Evolutionary conservation across 2,888 invertebrate genomes (phyloP), one percentile per base, ranked within the genome.

Genomic region (Hypomecis atomaria): DNA sequence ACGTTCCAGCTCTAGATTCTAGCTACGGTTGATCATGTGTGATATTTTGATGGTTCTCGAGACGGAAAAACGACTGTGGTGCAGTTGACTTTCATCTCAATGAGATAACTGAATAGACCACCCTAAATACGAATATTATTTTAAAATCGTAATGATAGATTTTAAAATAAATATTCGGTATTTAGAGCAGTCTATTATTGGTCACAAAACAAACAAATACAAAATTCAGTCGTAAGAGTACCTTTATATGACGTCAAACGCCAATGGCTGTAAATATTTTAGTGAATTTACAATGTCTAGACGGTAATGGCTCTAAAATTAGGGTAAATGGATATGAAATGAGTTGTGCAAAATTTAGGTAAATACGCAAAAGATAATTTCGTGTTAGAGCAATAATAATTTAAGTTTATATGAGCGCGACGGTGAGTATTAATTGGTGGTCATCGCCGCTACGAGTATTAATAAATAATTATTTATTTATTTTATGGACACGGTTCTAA

Each of bases 231-330:
- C 71, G 44, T 63, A 45, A n/a, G 45, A 45, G 56, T 45, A 37
- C 13, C 53, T 55, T 1, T 23, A 2, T 2, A 50, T 71, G 74
- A 79, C 81, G 77, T 78, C 74, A 73, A 69, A 72, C 66, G 65
- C 57, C 55, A 67, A 74, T 76, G 66, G 56, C 70, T 68, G 43
- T 49, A 73, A 74, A 77, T 75, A 73, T 75, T 71, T 72, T 71
- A 55, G 55, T 44, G 55, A 78, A 75, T 73, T 73, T 66, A 73
- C 56, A 59, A 55, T 65, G 74, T 76, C 76, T 77, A 74, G 81
- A 81, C 79, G 66, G 65, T 78, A 81, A 80, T 76, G 69, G 68
- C 44, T 58, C 66, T 72, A 60, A 69, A 75, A 73, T 73, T 72
- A 58, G 69, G 70, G 64, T 71, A 65, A 72, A 69, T 66, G 37